Evolutionary conservation across 2,113 vertebrate genomes (phyloP).

Genomic region (Myiozetetes cayanensis): DNA sequence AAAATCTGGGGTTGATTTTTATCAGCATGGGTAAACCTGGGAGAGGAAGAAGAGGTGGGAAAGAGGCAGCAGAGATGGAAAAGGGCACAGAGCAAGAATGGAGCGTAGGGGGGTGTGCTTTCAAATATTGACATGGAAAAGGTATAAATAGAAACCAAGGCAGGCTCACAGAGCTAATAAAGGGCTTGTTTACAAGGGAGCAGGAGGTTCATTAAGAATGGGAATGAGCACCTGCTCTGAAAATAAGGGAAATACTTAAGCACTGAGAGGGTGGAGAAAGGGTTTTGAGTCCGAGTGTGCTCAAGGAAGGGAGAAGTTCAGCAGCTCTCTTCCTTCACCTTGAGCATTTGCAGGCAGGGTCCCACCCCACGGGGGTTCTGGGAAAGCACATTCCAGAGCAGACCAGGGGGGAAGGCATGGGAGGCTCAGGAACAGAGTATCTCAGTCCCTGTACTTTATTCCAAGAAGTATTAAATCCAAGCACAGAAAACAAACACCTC

Average conservation of each 20-base stretch:
- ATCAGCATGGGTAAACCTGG: not conserved
- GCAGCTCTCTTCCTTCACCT: fast-evolving
- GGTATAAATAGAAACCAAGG: conserved; percentile 37
- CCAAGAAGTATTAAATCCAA: not conserved
- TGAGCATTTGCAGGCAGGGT: not conserved
- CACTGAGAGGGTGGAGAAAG: not conserved
- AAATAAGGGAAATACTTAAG: not conserved
- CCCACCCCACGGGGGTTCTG: fast-evolving
- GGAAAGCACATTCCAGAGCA: not conserved
- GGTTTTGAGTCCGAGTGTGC: not conserved
- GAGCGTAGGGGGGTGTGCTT: not conserved
- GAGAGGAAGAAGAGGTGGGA: not conserved
- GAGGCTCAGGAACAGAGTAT: fast-evolving
- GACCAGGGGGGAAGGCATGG: fast-evolving
- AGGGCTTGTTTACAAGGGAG: conserved; percentile 41
- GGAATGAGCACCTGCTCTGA: conserved; percentile 18
- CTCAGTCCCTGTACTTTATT: not conserved
- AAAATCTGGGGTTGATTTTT: not conserved
- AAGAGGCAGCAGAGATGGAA: not conserved
- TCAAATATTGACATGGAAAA: conserved; percentile 57
- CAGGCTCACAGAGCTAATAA: conserved; percentile 35
- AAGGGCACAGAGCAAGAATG: not conserved
- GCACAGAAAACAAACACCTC: not conserved
- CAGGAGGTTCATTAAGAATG: conserved; percentile 7
- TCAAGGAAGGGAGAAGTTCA: not conserved